A percentile compares a stretch with the other conserved stretches of the same genome.
These are phyloP conservation scores for Chaetophractus vellerosus DNA, from an alignment of 2,797 vertebrate species.

Conservation along the genomic window DNA sequence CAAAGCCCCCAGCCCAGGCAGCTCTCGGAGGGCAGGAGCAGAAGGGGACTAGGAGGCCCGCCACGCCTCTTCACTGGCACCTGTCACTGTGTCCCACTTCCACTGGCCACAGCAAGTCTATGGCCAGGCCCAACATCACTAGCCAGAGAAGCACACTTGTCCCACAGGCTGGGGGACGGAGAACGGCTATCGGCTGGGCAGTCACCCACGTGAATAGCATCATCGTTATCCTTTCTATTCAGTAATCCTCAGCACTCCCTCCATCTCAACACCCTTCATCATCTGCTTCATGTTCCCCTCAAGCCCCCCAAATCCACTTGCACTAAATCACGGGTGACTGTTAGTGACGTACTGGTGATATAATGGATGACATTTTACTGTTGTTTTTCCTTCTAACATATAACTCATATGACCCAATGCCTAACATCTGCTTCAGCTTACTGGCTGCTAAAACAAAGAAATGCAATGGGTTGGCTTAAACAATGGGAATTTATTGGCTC, in stretches of 20 bases:
- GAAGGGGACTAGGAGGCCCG: not conserved
- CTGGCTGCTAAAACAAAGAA: too few relatives aligned
- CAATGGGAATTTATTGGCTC: too few relatives aligned
- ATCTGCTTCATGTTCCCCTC: not conserved
- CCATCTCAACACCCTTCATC: not conserved
- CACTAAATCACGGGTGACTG: not conserved
- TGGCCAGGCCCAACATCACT: too few relatives aligned
- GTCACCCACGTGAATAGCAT: not conserved
- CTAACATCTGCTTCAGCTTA: not conserved
- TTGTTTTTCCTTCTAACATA: not conserved
- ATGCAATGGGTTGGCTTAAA: too few relatives aligned
- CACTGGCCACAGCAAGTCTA: not conserved
- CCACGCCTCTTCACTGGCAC: not conserved
- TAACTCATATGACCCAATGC: not conserved
- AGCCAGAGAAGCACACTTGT: not conserved
- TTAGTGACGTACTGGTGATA: not conserved
- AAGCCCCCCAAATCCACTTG: not conserved
- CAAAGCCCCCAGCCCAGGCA: not conserved
- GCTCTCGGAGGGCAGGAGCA: fast-evolving
- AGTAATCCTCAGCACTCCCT: not conserved
- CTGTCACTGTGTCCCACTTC: not conserved
- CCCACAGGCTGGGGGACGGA: not conserved
- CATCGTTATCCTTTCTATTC: not conserved
- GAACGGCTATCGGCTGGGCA: not conserved
- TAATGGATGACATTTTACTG: not conserved